Base-by-base conservation (phyloP, 2,797 vertebrate genomes). In the Echiichthys vipera region DNA sequence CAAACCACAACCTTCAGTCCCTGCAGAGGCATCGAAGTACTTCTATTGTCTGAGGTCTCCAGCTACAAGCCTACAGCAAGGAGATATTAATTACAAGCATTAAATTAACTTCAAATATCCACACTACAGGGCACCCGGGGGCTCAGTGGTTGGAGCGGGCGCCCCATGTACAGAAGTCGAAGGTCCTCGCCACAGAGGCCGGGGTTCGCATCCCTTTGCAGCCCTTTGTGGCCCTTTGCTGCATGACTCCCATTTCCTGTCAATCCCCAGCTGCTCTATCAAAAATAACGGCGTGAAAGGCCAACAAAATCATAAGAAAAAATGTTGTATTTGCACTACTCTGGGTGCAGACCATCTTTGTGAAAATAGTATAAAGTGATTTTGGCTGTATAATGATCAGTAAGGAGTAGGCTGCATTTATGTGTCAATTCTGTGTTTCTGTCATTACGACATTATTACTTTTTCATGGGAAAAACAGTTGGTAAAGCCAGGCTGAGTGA, bases 1-100 rank as follows among this genome's bases (percentile, higher is more conserved):
- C 7, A 53, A 55, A 62, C 37, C 51, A 67, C 69, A 47, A n/a
- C 3, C 20, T 50, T 36, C 36, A 25, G 32, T 67, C 61, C 54
- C 43, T 40, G 57, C 30, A 34, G 37, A 56, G 58, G 49, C 18
- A 62, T 73, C 27, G 42, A 3, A 43, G n/a, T 5, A 8, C 36
- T 25, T 57, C 22, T 7, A 32, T 32, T 65, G 64, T 37, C n/a
- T 18, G 29, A 71, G 24, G 46, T 64, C 27, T 68, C 22, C 12
- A 42, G 18, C 24, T 36, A 11, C 1, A 24, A 11, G 14, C 6
- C 22, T 39, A 15, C 7, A 45, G 40, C 20, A 11, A 15, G 18
- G 3, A 63, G 4, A 53, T 29, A 42, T n/a, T 6, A 50, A 37
- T 22, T 47, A 40, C 18, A 53, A 17, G 57, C 24, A 34, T 25